A percentile compares a stretch with the other conserved stretches of the same genome.
Conservation (phyloP, 2,113 vertebrate genomes). For the Raphicerus campestris region DNA sequence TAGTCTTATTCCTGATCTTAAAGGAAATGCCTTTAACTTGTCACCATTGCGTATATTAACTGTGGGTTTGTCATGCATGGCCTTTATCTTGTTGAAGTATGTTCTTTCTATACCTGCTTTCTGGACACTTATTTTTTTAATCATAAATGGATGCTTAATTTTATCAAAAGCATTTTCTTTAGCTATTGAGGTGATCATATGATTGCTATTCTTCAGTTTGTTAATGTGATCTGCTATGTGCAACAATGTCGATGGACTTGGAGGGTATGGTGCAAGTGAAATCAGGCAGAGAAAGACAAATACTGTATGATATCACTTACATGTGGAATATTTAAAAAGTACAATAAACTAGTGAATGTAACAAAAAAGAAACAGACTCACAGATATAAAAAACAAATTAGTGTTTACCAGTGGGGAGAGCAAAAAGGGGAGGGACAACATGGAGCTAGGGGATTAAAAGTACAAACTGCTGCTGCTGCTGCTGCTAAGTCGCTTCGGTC, state of each 20-base stretch:
- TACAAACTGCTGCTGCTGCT: not conserved
- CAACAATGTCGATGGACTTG: not conserved
- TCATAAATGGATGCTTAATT: not conserved
- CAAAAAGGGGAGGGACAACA: not conserved
- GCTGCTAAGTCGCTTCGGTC: too few relatives aligned
- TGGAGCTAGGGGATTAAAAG: not conserved
- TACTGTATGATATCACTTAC: not conserved
- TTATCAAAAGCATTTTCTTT: not conserved
- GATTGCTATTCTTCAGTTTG: not conserved
- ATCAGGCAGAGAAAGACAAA: not conserved
- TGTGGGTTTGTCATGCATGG: not conserved
- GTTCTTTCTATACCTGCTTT: not conserved
- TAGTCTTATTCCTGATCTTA: not conserved
- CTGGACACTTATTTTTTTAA: not conserved
- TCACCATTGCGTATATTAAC: not conserved
- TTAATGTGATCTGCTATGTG: not conserved
- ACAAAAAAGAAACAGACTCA: not conserved
- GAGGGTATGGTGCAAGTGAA: not conserved
- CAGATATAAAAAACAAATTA: not conserved
- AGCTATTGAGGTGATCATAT: not conserved
- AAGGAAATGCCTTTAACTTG: not conserved
- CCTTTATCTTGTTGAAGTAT: not conserved
- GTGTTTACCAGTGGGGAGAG: not conserved
- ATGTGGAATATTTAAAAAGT: not conserved
- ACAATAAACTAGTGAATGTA: not conserved